These are phyloP conservation scores for Cariama cristata DNA, from an alignment of 2,113 vertebrate species.

Conservation along the genomic window DNA sequence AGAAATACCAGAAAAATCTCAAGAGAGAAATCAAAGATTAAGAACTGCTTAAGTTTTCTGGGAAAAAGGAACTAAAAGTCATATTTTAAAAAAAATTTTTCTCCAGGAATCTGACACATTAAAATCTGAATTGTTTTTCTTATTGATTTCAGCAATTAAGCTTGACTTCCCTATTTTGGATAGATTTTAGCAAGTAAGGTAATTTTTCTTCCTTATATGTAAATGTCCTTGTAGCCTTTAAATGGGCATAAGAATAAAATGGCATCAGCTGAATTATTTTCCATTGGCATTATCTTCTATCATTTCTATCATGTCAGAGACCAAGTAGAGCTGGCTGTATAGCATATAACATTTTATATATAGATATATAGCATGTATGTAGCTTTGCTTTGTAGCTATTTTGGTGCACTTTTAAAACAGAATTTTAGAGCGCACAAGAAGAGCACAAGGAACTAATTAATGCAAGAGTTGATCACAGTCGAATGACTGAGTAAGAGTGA, in stretches of 20 bases:
- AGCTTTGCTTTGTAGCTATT: background rate
- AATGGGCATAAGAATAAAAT: background rate
- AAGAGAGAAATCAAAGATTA: background rate
- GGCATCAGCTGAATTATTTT: background rate
- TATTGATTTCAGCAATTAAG: background rate
- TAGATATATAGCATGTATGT: fast-evolving
- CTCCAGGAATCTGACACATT: background rate
- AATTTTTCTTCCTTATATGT: fast-evolving
- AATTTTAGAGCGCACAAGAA: background rate
- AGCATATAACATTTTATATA: background rate
- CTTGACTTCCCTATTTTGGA: background rate
- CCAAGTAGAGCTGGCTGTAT: background rate
- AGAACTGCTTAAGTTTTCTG: background rate
- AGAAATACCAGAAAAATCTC: background rate
- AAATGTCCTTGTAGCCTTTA: background rate
- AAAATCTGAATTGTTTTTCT: background rate
- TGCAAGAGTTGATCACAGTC: background rate
- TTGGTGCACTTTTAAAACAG: background rate
- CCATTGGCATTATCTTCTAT: background rate
- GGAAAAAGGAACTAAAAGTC: background rate
- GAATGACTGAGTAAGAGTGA: background rate
- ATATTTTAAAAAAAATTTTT: background rate
- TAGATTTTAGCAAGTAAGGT: background rate
- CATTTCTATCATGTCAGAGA: background rate
- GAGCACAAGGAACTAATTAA: background rate